These are phyloP conservation scores for Mustela nigripes DNA, from an alignment of 2,113 vertebrate genomes.

Conservation along the genomic window DNA sequence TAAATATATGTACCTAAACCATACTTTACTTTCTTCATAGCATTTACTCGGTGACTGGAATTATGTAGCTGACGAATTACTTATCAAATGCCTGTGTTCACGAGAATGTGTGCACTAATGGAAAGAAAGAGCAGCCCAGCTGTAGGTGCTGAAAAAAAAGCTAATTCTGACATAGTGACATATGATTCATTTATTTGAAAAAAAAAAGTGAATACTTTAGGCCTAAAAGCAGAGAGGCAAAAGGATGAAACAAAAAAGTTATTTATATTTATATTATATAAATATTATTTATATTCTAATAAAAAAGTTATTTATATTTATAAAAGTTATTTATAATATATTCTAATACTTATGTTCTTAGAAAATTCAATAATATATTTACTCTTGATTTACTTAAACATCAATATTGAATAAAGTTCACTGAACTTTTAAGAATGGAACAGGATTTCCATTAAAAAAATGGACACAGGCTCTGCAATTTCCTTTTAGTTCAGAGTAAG, in stretches of 20 bases:
- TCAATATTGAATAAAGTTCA: background rate
- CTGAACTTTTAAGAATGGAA: background rate
- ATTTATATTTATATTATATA: background rate
- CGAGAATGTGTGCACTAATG: background rate
- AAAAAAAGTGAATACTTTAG: background rate
- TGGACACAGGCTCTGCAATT: background rate
- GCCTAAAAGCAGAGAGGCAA: background rate
- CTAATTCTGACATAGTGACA: background rate
- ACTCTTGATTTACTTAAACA: conserved; percentile 4
- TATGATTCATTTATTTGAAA: background rate
- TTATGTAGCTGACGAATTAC: background rate
- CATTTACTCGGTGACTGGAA: background rate
- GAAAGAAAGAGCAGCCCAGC: background rate
- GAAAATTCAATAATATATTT: conserved; percentile 1
- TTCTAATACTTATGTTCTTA: background rate
- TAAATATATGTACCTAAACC: background rate
- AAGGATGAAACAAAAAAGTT: background rate
- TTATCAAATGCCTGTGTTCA: background rate
- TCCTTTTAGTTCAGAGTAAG: background rate
- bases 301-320: too few species aligned
- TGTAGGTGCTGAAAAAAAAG: background rate
- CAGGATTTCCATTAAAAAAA: background rate
- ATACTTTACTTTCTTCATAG: background rate
- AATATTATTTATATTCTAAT: too few species aligned
- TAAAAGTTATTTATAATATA: too few species aligned